These are phyloP conservation scores for Pentamera pediparva DNA, from an alignment of 53 echinoderm and acorn worm species.

Conservation along the genomic window DNA sequence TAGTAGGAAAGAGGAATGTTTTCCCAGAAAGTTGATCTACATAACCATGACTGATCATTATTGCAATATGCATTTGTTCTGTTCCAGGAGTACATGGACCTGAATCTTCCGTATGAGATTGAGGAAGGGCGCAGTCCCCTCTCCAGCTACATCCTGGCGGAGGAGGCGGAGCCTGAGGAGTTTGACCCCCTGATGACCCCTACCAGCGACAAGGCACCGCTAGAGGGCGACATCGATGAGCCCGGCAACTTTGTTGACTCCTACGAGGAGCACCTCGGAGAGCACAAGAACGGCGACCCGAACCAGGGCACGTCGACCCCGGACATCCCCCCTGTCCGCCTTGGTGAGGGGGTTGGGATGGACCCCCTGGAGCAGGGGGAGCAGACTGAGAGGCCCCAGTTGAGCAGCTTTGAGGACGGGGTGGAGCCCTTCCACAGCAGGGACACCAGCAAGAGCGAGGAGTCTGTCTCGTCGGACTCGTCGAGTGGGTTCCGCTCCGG, in stretches of 20 bases:
- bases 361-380: conserved; percentile 37
- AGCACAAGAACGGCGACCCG: conserved; percentile 8
- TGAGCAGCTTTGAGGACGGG: conserved; percentile 19
- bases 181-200: conserved; percentile 42
- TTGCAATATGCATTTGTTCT: background rate
- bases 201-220: conserved; percentile 35
- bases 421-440: conserved; percentile 31
- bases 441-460: conserved; percentile 88
- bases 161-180: conserved; percentile 53
- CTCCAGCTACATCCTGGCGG: conserved; percentile 42
- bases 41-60: background rate
- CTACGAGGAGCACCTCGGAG: background rate
- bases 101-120: conserved; percentile 68
- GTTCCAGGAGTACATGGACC: conserved; percentile 83
- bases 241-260: no score
- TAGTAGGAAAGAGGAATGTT: no score
- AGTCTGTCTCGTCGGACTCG: conserved; percentile 90
- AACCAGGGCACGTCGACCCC: conserved; percentile 11
- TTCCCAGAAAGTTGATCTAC: background rate
- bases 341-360: conserved; percentile 14
- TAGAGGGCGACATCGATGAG: conserved; percentile 38
- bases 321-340: conserved; percentile 23
- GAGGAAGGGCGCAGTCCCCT: conserved; percentile 55
- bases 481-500: conserved; percentile 93
- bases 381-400: conserved; percentile 2